Percentiles rank a stretch among this genome's conserved stretches.
phyloP scores from a whole-genome alignment of 2,113 vertebrate species.

The Origma solitaria region DNA sequence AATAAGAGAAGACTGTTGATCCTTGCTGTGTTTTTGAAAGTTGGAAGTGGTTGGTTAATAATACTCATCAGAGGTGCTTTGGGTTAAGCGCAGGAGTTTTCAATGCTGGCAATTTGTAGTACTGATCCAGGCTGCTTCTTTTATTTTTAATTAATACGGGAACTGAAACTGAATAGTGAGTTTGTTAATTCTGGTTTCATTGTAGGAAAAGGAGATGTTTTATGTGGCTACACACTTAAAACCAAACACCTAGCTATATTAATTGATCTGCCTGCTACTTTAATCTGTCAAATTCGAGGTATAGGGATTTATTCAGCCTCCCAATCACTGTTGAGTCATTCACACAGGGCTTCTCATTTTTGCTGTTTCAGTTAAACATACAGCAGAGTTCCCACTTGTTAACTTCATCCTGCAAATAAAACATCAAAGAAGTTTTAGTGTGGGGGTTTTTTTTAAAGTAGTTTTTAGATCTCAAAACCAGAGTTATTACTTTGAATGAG shows the following conservation, averaged over 20 bases:
- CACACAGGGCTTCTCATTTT: background rate
- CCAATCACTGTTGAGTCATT: background rate
- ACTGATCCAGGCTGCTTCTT: background rate
- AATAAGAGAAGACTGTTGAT: background rate
- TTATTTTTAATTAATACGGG: background rate
- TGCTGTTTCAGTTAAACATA: background rate
- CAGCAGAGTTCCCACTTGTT: background rate
- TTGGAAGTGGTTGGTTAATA: background rate
- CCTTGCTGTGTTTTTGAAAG: background rate
- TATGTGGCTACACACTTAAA: background rate
- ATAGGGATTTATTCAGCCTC: background rate
- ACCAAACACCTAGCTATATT: background rate
- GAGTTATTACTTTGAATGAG: background rate
- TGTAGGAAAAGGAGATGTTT: no score
- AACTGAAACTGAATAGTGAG: background rate
- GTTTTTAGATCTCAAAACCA: background rate
- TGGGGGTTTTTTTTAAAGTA: background rate
- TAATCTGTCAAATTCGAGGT: background rate
- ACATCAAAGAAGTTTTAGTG: background rate
- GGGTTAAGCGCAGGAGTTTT: background rate
- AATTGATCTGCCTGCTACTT: background rate
- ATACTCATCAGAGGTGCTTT: background rate
- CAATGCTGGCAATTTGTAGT: background rate
- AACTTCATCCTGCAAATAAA: background rate
- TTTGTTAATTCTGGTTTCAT: no score